phyloP scores from a whole-genome alignment of 1,140 invertebrate species.

The Drosophila virilis region DNA sequence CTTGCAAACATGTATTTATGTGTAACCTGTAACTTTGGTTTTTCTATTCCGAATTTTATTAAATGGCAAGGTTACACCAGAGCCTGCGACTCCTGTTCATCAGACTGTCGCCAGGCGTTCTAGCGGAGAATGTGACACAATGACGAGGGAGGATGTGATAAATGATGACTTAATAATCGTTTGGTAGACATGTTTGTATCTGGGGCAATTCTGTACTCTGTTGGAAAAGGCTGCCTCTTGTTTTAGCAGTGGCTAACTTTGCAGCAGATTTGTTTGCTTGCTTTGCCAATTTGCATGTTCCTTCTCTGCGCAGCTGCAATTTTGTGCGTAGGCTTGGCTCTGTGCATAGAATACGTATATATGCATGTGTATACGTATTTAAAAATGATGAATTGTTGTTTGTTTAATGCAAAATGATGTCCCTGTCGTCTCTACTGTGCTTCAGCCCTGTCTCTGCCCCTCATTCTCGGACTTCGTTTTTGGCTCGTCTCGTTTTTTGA shows the following conservation, averaged over 20 bases:
- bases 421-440: conserved; percentile 40
- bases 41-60: no score
- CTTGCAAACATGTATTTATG: no score
- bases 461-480: not conserved
- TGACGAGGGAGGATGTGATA: conserved; percentile 49
- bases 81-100: conserved; percentile 31
- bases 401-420: conserved; percentile 78
- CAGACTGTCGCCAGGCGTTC: conserved; percentile 60
- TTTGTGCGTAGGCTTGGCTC: not conserved
- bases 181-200: conserved; percentile 59
- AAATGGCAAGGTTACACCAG: conserved; percentile 38
- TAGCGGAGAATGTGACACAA: conserved; percentile 60
- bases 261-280: conserved; percentile 55
- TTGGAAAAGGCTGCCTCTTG: not conserved
- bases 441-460: not conserved
- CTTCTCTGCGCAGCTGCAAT: conserved; percentile 45
- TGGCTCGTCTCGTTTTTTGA: conserved; percentile 60
- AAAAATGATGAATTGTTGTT: conserved; percentile 77
- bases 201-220: not conserved
- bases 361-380: conserved; percentile 26
- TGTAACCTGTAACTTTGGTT: no score
- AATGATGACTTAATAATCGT: conserved; percentile 83
- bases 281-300: conserved; percentile 41
- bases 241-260: conserved; percentile 38
- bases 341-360: conserved; percentile 11